Conservation (phyloP, 1,140 invertebrate genomes). For the Philopotamus ludificatus region DNA sequence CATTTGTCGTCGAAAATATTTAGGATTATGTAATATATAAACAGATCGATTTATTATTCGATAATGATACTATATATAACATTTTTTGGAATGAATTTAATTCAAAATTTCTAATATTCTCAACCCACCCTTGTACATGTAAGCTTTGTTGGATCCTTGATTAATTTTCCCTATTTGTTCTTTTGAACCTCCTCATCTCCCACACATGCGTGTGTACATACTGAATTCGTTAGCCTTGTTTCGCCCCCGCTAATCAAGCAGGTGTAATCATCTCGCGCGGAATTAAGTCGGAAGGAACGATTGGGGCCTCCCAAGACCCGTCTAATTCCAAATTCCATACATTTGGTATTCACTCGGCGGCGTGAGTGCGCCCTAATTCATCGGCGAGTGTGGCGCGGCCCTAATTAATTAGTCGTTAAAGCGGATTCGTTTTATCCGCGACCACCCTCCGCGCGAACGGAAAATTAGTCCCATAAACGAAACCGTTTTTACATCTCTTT, state of each 20-base stretch:
- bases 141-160: too few species aligned
- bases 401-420: conserved; percentile 40
- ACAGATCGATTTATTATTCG: too few species aligned
- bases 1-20: too few species aligned
- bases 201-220: too few species aligned
- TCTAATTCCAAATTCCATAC: conserved; percentile 41
- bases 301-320: conserved; percentile 37
- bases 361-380: conserved; percentile 31
- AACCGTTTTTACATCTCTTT: neutral
- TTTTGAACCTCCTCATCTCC: too few species aligned
- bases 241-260: conserved; percentile 35
- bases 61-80: too few species aligned
- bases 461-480: conserved; percentile 8
- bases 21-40: too few species aligned
- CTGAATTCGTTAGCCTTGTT: neutral
- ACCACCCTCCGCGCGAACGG: neutral
- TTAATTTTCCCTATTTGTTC: too few species aligned
- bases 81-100: too few species aligned
- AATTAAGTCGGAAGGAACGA: conserved; percentile 22
- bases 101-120: too few species aligned
- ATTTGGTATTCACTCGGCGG: conserved; percentile 38
- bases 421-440: conserved; percentile 28
- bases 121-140: too few species aligned
- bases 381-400: neutral
- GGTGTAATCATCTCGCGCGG: conserved; percentile 37